These are phyloP conservation scores for Drosophila phalerata DNA, from an alignment of 2,888 invertebrate species.

Conservation along the genomic window DNA sequence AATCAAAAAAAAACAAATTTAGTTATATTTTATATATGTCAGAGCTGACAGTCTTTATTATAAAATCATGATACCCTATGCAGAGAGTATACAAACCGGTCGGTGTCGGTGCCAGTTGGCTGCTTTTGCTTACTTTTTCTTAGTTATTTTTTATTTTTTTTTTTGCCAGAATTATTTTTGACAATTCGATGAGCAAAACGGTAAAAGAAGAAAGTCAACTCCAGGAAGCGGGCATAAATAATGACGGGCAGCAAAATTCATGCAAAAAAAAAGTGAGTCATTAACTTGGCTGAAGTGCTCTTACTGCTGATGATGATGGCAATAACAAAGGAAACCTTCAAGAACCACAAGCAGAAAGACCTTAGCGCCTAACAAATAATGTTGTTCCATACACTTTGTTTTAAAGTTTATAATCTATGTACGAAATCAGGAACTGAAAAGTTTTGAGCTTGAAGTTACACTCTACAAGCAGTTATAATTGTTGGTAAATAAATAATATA, in stretches of 20 bases:
- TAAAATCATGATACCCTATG: not conserved
- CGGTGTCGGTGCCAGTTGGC: conserved; percentile 31
- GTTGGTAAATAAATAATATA: not conserved
- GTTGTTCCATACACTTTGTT: not conserved
- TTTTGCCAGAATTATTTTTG: conserved; percentile 47
- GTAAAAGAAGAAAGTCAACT: conserved; percentile 57
- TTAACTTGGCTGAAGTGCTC: conserved; percentile 49
- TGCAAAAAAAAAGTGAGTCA: conserved; percentile 60
- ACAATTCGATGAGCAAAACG: conserved; percentile 62
- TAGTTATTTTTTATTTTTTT: conserved; percentile 7
- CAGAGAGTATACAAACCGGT: conserved; percentile 18
- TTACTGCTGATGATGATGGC: conserved; percentile 11
- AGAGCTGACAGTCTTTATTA: not conserved
- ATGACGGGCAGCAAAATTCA: conserved; percentile 45
- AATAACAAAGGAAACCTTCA: conserved; percentile 39
- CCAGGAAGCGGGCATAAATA: conserved; percentile 60
- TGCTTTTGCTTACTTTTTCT: conserved; percentile 29
- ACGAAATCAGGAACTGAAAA: not conserved
- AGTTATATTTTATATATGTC: too few relatives aligned
- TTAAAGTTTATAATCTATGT: conserved; percentile 1
- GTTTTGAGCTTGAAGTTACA: not conserved
- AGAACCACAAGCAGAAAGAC: not conserved
- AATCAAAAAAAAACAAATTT: too few relatives aligned
- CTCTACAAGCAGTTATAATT: not conserved
- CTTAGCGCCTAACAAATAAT: conserved; percentile 3